phyloP scores from a whole-genome alignment of 2,888 invertebrate genomes.

The Eretmocerus hayati region DNA sequence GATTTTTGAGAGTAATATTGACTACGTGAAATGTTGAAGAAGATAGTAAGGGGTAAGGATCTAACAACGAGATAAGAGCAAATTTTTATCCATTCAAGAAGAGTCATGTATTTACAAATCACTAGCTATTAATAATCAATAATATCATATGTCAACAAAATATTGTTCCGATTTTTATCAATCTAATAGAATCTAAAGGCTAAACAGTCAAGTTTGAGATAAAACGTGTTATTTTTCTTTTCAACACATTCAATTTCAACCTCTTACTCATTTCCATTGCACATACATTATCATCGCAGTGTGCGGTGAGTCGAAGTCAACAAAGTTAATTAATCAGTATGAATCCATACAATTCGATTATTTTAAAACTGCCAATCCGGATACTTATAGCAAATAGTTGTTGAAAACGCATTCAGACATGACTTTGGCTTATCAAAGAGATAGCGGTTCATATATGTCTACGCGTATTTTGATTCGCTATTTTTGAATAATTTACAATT shows the following conservation, averaged over 20 bases:
- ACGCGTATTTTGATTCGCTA: no score
- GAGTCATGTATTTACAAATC: constrained; percentile 38
- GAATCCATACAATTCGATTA: constrained; percentile 33
- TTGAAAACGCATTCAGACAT: no score
- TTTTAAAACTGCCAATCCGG: no score
- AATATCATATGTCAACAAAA: constrained; percentile 36
- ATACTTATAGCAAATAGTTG: no score
- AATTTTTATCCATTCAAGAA: constrained; percentile 15
- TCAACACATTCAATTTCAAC: not conserved
- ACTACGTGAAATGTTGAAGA: no score
- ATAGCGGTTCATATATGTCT: no score
- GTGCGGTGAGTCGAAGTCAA: not conserved
- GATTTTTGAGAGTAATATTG: no score
- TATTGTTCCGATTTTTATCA: constrained; percentile 32
- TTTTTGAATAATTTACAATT: no score
- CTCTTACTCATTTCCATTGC: constrained; percentile 9
- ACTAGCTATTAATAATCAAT: constrained; percentile 32
- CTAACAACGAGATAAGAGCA: no score
- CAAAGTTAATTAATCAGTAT: constrained; percentile 33
- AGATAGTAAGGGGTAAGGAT: no score
- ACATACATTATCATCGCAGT: constrained; percentile 6
- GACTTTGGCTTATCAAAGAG: no score
- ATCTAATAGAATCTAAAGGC: constrained; percentile 36
- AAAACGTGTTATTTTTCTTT: constrained; percentile 26
- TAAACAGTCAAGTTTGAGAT: constrained; percentile 36